A percentile compares a stretch with the other conserved stretches of the same genome.
These are phyloP conservation scores for Beroe forskalii DNA, from an alignment of 37 sponge, comb jelly and placozoan species.

Conservation along the genomic window DNA sequence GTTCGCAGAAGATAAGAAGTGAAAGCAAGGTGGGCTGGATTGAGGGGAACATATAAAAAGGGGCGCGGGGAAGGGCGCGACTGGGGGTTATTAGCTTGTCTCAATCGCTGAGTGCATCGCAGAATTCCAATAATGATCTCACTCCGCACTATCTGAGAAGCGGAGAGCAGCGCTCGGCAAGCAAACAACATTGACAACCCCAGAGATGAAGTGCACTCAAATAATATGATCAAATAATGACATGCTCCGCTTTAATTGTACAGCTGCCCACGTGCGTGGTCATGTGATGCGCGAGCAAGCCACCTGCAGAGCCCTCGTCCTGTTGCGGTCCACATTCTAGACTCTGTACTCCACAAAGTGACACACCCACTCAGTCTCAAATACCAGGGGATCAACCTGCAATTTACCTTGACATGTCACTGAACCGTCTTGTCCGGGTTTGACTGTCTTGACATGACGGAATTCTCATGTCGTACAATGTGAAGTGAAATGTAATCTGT, in stretches of 20 bases:
- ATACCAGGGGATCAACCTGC: neutral
- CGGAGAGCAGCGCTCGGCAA: slow-evolving; percentile 5
- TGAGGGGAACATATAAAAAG: no score
- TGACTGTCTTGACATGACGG: neutral
- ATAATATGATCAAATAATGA: slow-evolving; percentile 64
- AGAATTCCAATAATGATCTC: slow-evolving; percentile 7
- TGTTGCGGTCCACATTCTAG: slow-evolving; percentile 26
- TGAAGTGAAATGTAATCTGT: no score
- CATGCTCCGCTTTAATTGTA: slow-evolving; percentile 37
- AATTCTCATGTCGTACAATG: no score
- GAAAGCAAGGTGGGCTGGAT: no score
- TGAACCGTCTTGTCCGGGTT: neutral
- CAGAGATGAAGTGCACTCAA: slow-evolving; percentile 34
- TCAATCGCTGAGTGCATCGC: no score
- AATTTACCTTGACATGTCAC: no score
- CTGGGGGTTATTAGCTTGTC: neutral
- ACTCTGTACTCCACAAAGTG: no score
- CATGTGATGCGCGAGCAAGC: neutral
- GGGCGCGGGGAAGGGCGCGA: neutral
- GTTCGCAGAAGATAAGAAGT: no score
- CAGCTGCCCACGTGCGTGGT: slow-evolving; percentile 4
- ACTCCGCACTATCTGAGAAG: neutral
- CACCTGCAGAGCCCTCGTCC: slow-evolving; percentile 43
- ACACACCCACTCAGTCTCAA: neutral
- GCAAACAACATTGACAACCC: neutral